A percentile compares a stretch with the other conserved stretches of the same genome.
Evolutionary conservation across 2,888 invertebrate genomes (phyloP).

Genomic region (Serrognathus titanus): DNA sequence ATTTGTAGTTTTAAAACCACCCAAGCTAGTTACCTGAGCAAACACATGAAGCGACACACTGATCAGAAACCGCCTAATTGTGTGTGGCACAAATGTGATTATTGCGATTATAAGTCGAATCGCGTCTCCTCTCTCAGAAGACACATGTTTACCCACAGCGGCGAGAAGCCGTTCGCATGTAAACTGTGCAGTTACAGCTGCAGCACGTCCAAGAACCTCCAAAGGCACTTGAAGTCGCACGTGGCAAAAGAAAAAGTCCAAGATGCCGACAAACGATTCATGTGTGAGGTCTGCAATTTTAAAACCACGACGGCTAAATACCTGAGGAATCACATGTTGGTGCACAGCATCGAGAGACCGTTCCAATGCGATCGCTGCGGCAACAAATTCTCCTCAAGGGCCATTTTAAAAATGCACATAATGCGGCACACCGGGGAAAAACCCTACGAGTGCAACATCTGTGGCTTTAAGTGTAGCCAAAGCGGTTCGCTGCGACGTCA

Average conservation of each 20-base stretch:
- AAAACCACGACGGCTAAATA: no score
- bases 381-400: neutral
- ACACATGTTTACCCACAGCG: neutral
- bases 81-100: no score
- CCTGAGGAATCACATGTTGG: neutral
- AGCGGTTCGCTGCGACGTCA: conserved; percentile 5
- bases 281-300: no score
- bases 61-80: no score
- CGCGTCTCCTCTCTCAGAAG: neutral
- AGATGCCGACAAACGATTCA: no score
- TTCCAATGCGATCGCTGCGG: conserved; percentile 6
- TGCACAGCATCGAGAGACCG: neutral
- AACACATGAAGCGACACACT: no score
- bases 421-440: neutral
- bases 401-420: neutral
- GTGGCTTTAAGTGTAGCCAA: conserved; percentile 14
- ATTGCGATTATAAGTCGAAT: no score
- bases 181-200: neutral
- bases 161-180: neutral
- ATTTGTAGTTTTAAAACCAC: no score
- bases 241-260: no score
- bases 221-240: no score
- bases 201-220: no score
- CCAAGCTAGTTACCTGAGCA: no score
- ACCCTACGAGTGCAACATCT: conserved; percentile 9